phyloP scores from a whole-genome alignment of 2,888 invertebrate genomes.

The Cancer borealis region DNA sequence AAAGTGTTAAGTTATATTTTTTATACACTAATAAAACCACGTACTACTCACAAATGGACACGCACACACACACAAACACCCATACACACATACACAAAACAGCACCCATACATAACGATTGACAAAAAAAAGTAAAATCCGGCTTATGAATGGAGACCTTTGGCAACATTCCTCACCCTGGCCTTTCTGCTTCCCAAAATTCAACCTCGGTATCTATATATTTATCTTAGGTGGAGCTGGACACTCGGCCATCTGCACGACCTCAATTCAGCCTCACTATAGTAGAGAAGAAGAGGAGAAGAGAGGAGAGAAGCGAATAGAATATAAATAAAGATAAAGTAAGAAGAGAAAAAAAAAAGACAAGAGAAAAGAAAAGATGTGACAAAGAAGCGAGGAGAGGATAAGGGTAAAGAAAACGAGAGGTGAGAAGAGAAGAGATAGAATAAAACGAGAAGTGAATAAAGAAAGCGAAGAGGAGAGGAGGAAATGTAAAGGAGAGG shows the following conservation, averaged over 20 bases:
- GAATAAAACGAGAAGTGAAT: neutral
- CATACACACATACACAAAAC: neutral
- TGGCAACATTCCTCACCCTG: slow-evolving; percentile 26
- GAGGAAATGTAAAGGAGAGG: neutral
- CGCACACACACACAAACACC: neutral
- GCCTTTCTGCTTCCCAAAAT: slow-evolving; percentile 14
- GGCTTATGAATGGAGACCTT: neutral
- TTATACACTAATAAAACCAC: neutral
- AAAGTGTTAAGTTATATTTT: neutral
- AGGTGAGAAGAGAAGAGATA: neutral
- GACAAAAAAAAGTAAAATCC: neutral
- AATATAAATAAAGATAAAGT: neutral
- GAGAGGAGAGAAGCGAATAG: neutral
- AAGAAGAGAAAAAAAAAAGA: neutral
- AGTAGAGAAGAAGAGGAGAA: neutral
- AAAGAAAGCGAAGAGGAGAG: neutral
- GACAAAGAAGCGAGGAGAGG: neutral
- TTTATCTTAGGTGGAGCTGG: slow-evolving; percentile 13
- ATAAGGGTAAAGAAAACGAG: neutral
- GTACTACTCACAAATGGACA: neutral
- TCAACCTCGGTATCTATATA: neutral
- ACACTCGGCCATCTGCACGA: neutral
- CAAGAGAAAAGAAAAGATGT: neutral
- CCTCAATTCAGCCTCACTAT: neutral
- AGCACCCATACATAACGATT: neutral